Base-by-base conservation (phyloP, 2,888 invertebrate species). In the Dynastes maya region DNA sequence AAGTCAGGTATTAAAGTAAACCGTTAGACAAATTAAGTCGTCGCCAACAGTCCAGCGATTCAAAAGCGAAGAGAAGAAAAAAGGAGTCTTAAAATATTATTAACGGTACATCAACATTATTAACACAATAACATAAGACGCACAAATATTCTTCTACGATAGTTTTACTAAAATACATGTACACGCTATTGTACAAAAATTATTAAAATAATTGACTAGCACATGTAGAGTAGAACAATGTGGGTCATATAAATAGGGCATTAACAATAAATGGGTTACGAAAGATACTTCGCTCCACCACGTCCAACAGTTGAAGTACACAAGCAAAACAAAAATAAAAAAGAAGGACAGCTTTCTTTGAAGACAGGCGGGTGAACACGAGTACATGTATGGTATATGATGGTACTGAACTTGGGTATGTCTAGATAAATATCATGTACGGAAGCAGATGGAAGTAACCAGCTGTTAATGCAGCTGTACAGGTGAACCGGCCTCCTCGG, bases 391-490 rank as follows among this genome's bases (percentile, higher is more conserved):
- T 40, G 32, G 55, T 45, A 75, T 61, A 32, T 65, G 78, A 75
- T 78, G 75, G 78, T 58, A 78, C 32, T 71, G 64, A 68, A 78
- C 68, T 76, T 78, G 76, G 70, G 70, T 67, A 75, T 45, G 68
- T 78, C 58, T 78, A 70, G 71, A 78, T 78, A 71, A 78, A 75
- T 68, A 78, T 76, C 78, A 85, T 86, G 85, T 86, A 86, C 87
- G 86, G 86, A 86, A 86, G 86, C 87, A 86, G 86, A 88, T 87
- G 87, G 87, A 86, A 83, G 83, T 53, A 82, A 82, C 85, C 87
- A 87, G 86, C 87, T 86, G 86, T 84, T 85, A 83, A 76, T 80
- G 84, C 79, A 79, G 79, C 79, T 79, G 79, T 77, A 79, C 79
- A 79, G 79, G 79, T 79, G 79, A 79, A 79, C 63, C 67, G 45